phyloP scores from a whole-genome alignment of 2,888 invertebrate species.

The Ceratothoa steindachneri region DNA sequence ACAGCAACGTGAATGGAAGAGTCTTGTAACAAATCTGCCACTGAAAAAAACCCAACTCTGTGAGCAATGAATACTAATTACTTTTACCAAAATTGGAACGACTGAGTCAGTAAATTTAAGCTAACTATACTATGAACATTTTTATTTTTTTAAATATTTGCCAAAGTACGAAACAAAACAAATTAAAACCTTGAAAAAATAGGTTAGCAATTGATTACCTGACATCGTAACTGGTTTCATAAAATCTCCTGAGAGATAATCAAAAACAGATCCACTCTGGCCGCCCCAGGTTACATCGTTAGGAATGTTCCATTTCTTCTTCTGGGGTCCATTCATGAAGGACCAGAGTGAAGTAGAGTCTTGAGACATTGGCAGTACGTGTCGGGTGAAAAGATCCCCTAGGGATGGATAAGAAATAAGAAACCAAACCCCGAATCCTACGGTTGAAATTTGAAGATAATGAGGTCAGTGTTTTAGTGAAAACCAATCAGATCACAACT shows the following conservation, averaged over 20 bases:
- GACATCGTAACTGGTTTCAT: constrained; percentile 53
- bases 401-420: not conserved
- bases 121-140: no score
- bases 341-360: constrained; percentile 22
- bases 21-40: constrained; percentile 50
- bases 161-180: no score
- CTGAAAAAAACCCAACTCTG: constrained; percentile 49
- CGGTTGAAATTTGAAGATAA: not conserved
- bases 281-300: constrained; percentile 48
- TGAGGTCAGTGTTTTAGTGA: no score
- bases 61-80: no score
- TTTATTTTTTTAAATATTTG: no score
- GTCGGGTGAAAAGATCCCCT: constrained; percentile 43
- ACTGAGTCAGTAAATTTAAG: no score
- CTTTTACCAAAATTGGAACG: no score
- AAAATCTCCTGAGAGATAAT: constrained; percentile 51
- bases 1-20: constrained; percentile 51
- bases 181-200: no score
- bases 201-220: no score
- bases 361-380: constrained; percentile 20
- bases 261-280: constrained; percentile 52
- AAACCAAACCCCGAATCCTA: not conserved
- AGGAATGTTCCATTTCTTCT: constrained; percentile 41
- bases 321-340: constrained; percentile 47
- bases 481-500: no score